Percentiles rank a stretch among this genome's conserved stretches.
Evolutionary conservation across 2,113 vertebrate species (phyloP).

Genomic region (Megaptera novaeangliae): DNA sequence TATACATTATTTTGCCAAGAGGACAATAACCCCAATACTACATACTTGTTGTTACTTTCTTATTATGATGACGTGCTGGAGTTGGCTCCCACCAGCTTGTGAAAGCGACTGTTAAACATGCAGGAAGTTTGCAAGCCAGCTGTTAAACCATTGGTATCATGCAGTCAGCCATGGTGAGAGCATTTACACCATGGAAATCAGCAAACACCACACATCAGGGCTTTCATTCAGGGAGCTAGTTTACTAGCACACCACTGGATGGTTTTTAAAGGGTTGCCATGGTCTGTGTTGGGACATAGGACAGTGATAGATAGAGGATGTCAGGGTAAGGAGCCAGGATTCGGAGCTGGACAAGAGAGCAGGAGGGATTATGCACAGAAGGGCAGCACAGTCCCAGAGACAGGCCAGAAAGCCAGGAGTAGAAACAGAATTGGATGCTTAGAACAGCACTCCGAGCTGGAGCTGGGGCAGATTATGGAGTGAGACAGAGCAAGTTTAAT

Average conservation of each 20-base stretch:
- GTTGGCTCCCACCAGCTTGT: not conserved
- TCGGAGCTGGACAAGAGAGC: not conserved
- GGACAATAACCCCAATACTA: not conserved
- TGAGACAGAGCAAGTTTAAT: not conserved
- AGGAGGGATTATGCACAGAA: not conserved
- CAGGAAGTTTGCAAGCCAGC: constrained; percentile 13
- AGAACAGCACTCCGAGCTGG: not conserved
- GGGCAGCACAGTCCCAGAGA: not conserved
- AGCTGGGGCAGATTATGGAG: not conserved
- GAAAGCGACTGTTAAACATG: not conserved
- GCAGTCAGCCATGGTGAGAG: not conserved
- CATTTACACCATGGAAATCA: constrained; percentile 31
- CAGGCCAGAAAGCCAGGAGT: not conserved
- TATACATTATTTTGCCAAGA: not conserved
- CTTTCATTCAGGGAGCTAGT: not conserved
- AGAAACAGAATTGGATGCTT: not conserved
- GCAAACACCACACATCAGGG: not conserved
- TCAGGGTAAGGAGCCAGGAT: not conserved
- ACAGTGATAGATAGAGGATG: not conserved
- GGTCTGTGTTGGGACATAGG: not conserved
- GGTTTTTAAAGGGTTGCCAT: not conserved
- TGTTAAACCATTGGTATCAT: not conserved
- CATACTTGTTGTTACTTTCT: not conserved
- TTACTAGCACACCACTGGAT: not conserved
- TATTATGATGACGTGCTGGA: not conserved